Evolutionary conservation across 2,113 vertebrate genomes (phyloP), one percentile per base, ranked within the genome.

Genomic region (Etia nguti): DNA sequence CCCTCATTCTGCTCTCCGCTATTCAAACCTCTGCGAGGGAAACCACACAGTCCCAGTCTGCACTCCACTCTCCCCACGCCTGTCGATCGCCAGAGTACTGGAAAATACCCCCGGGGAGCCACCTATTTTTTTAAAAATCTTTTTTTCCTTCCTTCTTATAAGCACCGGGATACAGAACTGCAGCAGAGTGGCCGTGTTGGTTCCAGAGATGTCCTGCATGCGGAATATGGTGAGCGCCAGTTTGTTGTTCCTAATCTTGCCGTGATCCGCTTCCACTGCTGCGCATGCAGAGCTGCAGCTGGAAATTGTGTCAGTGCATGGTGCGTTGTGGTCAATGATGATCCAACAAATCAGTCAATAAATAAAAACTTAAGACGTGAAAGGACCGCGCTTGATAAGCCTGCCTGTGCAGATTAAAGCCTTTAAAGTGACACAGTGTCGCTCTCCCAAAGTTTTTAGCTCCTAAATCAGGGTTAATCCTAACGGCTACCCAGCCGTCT

Each of bases 11-110:
- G 22, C 50, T 59, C 77, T 62, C 60, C 29, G 24, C 81, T 52
- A 88, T 96, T 96, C 90, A 96, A 96, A 96, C 81, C 86, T 86
- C 79, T 52, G 94, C 82, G 96, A 96, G 95, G 95, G 95, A 96
- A 96, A 95, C 77, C 24, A 65, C 41, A 6, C 65, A 10, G 86
- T 82, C 68, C 73, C 81, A 87, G 62, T 84, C 18, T 52, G 29
- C 62, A 73, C 80, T 85, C 8, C 41, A 6, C 70, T 75, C 22
- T 38, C 60, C 81, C 48, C 20, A 38, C 70, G 6, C 24, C 10
- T 0, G 60, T 65, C 60, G 18, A 65, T 65, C 18, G 10, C 34
- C 10, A 65, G 43, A 84, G 10, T 68, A 16, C 65, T 52, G 85
- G 52, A 79, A 83, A 83, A 56, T n/a, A 90, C 43, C 79, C 9